A percentile compares a stretch with the other conserved stretches of the same genome.
phyloP scores from a whole-genome alignment of 2,113 vertebrate species.

The Hystrix cristata region DNA sequence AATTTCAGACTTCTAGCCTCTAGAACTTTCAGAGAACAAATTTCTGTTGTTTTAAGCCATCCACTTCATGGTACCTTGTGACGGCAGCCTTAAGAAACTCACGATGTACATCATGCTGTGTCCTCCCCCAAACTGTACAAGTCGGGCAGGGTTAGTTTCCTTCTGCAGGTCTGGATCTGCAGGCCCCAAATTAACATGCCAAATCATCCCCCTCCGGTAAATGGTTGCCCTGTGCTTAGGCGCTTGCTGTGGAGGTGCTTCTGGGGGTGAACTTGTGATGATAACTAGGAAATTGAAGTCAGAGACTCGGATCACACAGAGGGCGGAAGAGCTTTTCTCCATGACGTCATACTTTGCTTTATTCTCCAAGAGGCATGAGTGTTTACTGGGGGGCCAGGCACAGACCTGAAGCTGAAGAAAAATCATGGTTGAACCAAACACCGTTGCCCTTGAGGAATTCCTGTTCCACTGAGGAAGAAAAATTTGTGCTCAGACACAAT shows the following conservation, averaged over 20 bases:
- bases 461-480: not conserved
- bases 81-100: not conserved
- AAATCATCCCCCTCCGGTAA: not conserved
- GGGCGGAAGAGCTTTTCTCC: not conserved
- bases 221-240: not conserved
- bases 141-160: not conserved
- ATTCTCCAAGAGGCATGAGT: not conserved
- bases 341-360: not conserved
- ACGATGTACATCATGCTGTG: not conserved
- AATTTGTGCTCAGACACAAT: not conserved
- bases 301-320: not conserved
- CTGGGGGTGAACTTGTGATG: not conserved
- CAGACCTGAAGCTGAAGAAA: not conserved
- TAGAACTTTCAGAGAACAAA: not conserved
- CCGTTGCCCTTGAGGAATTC: constrained; percentile 53
- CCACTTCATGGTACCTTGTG: not conserved
- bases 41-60: not conserved
- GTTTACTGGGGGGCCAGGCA: not conserved
- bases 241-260: not conserved
- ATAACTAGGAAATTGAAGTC: not conserved
- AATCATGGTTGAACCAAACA: not conserved
- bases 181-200: not conserved
- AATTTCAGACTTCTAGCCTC: not conserved
- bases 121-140: not conserved
- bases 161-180: not conserved